Evolutionary conservation across 2,113 vertebrate species (phyloP), one percentile per base, ranked within the genome.

Genomic region (Chloroceryle aenea): DNA sequence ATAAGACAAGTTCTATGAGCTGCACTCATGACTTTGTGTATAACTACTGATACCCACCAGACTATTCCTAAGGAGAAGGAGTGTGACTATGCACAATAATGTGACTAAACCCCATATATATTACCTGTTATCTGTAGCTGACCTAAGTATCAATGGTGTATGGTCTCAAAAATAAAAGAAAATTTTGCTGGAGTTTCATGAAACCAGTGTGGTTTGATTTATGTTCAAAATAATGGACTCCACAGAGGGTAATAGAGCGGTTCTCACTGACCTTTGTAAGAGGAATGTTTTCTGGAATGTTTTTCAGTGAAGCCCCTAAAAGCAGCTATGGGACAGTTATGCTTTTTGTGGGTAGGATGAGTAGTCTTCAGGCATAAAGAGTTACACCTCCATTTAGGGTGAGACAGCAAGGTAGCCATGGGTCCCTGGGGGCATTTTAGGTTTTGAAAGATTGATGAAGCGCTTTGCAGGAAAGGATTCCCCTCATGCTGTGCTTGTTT

Each of bases 401-500:
- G 88, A 96, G 56, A 92, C 83, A 87, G 52, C 40, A 84, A 84
- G 27, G 47, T 64, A 68, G 85, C 62, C 67, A 4, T 59, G 61
- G 30, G 52, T 87, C 93, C 83, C 83, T 45, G 61, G 76, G 62
- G 83, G 73, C 30, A 34, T 64, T 90, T 92, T 90, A 87, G 64
- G 40, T 77, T 87, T 62, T 93, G 83, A 94, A 95, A 94, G 94
- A 93, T 30, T 91, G 93, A 96, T 94, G 76, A 96, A 93, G 53
- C 67, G 69, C 73, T 92, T 82, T 89, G 85, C 61, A 93, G 76
- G 68, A 84, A 85, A 78, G 92, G 88, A 92, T 84, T 93, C 73
- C 83, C 90, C 61, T 90, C 29, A 4, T 84, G 77, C 81, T 76
- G 42, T 40, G 29, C 30, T 66, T 94, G 64, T 78, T 96, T 92